Base-by-base conservation (phyloP, 2,888 invertebrate genomes). In the Tetanocera ferruginea region DNA sequence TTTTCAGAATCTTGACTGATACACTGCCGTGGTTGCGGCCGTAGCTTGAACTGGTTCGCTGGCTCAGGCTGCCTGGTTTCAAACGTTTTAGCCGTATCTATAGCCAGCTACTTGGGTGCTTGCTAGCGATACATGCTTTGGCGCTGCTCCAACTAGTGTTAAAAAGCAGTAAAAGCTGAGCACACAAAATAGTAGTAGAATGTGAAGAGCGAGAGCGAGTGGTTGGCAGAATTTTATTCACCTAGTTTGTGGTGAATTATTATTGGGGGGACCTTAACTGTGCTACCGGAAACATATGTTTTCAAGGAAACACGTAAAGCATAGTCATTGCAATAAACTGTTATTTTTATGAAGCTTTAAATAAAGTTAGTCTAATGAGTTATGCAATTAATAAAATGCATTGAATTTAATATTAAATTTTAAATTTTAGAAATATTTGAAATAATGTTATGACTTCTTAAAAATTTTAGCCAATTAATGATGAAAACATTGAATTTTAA, bases 1-100 rank as follows among this genome's bases (percentile, higher is more conserved):
- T 83, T 86, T 85, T 83, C 84, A 85, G 87, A 86, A 87, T 85
- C 88, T 88, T 85, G 85, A 87, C 87, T 87, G 84, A 87, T 84
- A 81, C 79, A 77, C 78, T 81, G 81, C 67, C 79, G 69, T 78
- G 25, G 43, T 23, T 17, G 75, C 19, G 37, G 70, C 57, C 64
- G 70, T 55, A 69, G 78, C 74, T 76, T 70, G 69, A 64, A 76
- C 79, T 80, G 62, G 60, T 81, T 67, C 67, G 17, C 14, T 74
- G 64, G 62, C 67, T 73, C 17, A 23, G 55, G 64, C 70, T 70
- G 66, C 17, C 51, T 64, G 70, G 37, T 60, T 57, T 73, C 72
- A 66, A 43, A 37, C 43, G 25, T 37, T 73, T 69, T 79, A 17
- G 70, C 73, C 67, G 31, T 6, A 23, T 17, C 28, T 19, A 34